Evolutionary conservation across 1,140 invertebrate species (phyloP), one percentile per base, ranked within the genome.

Genomic region (Papilio polytes): DNA sequence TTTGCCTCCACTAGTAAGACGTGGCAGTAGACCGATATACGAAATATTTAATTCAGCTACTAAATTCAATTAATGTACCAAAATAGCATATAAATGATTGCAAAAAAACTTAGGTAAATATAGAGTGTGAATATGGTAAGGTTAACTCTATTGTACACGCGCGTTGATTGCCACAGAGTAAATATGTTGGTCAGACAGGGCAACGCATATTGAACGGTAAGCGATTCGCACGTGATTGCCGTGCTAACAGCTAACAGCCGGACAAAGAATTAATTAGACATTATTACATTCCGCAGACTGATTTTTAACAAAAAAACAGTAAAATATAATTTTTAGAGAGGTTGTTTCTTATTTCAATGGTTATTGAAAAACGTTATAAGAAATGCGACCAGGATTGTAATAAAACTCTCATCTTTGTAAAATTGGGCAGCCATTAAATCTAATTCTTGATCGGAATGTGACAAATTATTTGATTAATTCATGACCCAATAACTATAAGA

Each of bases 101-200:
- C 51, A 53, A 7, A 63, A 63, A 63, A 1, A 22, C 22, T 63
- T 26, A 6, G 59, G 9, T 26, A 26, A 63, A 26, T 8, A 56
- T 56, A n/a, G 48, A 51, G 7, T 7, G 20, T 66, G 26, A 31
- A 31, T 31, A 31, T 66, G 20, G 8, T 63, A 63, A 8, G 22
- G 8, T 63, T 26, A n/a, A 31, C 12, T n/a, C n/a, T 13, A 66
- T 66, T 31, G 22, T 15, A 15, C 26, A 31, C 3, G 12, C 13
- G 22, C 63, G 13, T 66, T 26, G 22, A 66, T 66, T 66, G 63
- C 22, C 63, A 66, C 63, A 66, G 63, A 66, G 63, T 66, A 31
- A 66, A 70, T n/a, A n/a, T 70, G 63, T 70, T 70, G 63, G 26
- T 70, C 63, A 31, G 26, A 70, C 63, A 70, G 26, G 26, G 26